Percentiles rank a stretch among this genome's conserved stretches.
Conservation (phyloP, 2,888 invertebrate genomes). For the Orthosia incerta region DNA sequence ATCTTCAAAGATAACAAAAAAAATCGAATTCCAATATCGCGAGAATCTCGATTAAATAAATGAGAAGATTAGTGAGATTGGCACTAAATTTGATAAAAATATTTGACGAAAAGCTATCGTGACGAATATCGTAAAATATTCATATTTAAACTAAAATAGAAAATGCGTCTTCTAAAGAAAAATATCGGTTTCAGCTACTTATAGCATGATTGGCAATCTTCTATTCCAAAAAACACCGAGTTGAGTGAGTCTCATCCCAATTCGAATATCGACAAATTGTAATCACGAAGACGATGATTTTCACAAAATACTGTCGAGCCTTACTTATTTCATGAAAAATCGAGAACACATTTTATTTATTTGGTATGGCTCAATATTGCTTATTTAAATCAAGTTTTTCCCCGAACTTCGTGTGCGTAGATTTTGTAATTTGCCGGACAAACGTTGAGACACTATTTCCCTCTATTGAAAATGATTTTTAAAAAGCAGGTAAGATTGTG, state of each 20-base stretch:
- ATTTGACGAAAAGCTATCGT: slow-evolving; percentile 3
- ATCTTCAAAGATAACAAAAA: slow-evolving; percentile 16
- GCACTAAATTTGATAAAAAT: neutral
- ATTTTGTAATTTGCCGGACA: neutral
- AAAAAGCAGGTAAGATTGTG: neutral
- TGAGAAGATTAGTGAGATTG: neutral
- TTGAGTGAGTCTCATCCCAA: slow-evolving; percentile 39
- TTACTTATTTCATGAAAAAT: slow-evolving; percentile 32
- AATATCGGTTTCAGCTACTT: slow-evolving; percentile 13
- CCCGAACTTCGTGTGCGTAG: neutral
- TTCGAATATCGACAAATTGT: slow-evolving; percentile 58
- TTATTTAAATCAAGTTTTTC: slow-evolving; percentile 59
- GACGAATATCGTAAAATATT: neutral
- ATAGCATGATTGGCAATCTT: slow-evolving; percentile 54
- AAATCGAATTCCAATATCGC: slow-evolving; percentile 3
- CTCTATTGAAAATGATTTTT: neutral
- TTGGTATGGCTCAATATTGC: slow-evolving; percentile 58
- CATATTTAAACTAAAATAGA: slow-evolving; percentile 8
- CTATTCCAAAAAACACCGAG: slow-evolving; percentile 28
- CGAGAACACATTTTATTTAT: slow-evolving; percentile 40
- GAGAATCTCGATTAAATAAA: slow-evolving; percentile 14
- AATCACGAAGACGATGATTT: slow-evolving; percentile 43
- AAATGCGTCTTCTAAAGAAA: slow-evolving; percentile 4
- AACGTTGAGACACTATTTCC: neutral
- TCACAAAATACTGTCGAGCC: slow-evolving; percentile 21